Percentiles rank a stretch among this genome's conserved stretches.
Conservation (phyloP, 2,113 vertebrate species). For the Geococcyx californianus region DNA sequence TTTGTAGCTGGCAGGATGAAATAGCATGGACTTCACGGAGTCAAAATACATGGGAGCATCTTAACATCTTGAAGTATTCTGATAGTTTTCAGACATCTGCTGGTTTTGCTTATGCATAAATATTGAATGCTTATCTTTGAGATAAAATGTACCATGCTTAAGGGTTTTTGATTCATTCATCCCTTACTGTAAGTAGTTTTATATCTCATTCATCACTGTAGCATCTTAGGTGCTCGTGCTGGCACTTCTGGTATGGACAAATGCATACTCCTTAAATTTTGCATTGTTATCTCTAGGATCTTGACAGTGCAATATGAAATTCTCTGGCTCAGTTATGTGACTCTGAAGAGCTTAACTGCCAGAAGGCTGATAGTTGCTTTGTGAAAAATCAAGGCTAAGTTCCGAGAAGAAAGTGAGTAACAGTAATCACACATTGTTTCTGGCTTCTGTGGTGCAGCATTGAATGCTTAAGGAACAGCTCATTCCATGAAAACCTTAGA, state of each 20-base stretch:
- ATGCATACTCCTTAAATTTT: background rate
- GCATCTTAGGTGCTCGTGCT: background rate
- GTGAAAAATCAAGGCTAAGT: background rate
- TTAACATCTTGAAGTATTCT: background rate
- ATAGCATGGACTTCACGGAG: background rate
- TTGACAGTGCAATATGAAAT: background rate
- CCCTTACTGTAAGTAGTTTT: background rate
- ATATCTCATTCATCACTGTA: background rate
- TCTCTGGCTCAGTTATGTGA: background rate
- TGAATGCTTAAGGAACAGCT: background rate
- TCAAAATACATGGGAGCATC: background rate
- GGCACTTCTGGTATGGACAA: background rate
- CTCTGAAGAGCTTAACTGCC: background rate
- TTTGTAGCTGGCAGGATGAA: background rate
- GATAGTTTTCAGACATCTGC: background rate
- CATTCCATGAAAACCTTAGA: background rate
- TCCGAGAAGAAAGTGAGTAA: background rate
- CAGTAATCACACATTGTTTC: background rate
- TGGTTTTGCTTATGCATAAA: background rate
- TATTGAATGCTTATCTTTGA: background rate
- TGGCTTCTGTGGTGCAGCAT: background rate
- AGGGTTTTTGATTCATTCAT: background rate
- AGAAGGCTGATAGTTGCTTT: background rate
- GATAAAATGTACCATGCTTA: background rate
- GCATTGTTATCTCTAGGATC: background rate